Evolutionary conservation across 2,888 invertebrate species (phyloP).

Genomic region (Polymixis lichenea): DNA sequence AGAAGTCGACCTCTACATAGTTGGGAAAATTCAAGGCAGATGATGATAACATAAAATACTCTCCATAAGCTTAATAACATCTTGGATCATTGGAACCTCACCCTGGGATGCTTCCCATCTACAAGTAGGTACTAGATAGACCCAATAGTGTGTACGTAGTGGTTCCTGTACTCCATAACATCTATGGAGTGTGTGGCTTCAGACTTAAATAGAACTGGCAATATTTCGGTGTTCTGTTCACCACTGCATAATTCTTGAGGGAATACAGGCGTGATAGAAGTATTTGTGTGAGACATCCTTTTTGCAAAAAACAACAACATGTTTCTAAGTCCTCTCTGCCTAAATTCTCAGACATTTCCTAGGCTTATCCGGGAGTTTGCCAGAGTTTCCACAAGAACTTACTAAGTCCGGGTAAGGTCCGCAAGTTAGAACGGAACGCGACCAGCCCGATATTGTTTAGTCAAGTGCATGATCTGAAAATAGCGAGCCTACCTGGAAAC

Average conservation of each 20-base stretch:
- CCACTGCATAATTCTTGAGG: neutral
- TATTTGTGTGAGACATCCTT: neutral
- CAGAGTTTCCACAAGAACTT: slow-evolving; percentile 39
- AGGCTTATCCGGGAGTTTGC: slow-evolving; percentile 15
- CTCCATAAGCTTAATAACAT: neutral
- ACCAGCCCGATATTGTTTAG: slow-evolving; percentile 56
- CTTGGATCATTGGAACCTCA: neutral
- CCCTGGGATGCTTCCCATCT: neutral
- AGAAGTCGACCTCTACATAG: no score
- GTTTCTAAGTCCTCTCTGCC: neutral
- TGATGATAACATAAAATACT: no score
- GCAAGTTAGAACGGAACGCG: slow-evolving; percentile 48
- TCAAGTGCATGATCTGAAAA: slow-evolving; percentile 61
- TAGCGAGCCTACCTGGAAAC: slow-evolving; percentile 66
- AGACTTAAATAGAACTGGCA: neutral
- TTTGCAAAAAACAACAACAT: neutral
- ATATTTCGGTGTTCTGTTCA: neutral
- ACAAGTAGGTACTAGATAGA: neutral
- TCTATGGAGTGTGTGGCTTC: neutral
- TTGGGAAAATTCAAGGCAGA: no score
- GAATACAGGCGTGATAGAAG: neutral
- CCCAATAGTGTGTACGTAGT: neutral
- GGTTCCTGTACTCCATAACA: neutral
- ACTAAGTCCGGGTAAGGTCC: slow-evolving; percentile 25
- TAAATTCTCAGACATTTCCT: slow-evolving; percentile 11